Conservation (phyloP, 2,888 invertebrate genomes). For the Adela reaumurella region DNA sequence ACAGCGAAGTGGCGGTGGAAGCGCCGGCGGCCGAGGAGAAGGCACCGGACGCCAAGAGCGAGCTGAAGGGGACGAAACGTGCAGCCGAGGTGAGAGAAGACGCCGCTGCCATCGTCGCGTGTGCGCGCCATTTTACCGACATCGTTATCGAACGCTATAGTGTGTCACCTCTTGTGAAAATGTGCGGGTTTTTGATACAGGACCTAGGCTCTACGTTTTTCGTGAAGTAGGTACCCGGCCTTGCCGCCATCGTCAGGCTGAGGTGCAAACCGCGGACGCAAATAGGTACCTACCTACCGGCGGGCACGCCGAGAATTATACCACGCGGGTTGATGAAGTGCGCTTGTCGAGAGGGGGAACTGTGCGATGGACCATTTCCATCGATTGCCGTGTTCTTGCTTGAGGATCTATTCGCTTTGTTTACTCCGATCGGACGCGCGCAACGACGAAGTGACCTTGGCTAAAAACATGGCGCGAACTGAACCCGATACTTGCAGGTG, state of each 20-base stretch:
- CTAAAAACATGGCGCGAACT: slow-evolving; percentile 51
- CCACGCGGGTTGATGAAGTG: too few species aligned
- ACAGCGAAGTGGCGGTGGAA: slow-evolving; percentile 80
- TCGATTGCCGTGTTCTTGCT: too few species aligned
- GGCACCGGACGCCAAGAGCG: slow-evolving; percentile 70
- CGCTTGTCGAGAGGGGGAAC: too few species aligned
- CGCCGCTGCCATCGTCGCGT: slow-evolving; percentile 44
- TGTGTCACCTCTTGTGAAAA: too few species aligned
- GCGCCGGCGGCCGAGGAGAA: slow-evolving; percentile 76
- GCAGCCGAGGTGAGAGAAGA: slow-evolving; percentile 79
- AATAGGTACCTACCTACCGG: too few species aligned
- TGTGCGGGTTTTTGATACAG: too few species aligned
- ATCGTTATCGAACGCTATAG: neutral
- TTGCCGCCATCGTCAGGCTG: too few species aligned
- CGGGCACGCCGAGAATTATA: too few species aligned
- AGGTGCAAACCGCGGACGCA: too few species aligned
- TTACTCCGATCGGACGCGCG: slow-evolving; percentile 36
- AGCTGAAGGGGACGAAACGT: slow-evolving; percentile 83
- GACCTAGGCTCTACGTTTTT: too few species aligned
- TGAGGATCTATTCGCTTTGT: slow-evolving; percentile 28
- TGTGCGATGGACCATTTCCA: too few species aligned
- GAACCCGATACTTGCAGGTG: slow-evolving; percentile 19
- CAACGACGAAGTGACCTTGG: slow-evolving; percentile 50
- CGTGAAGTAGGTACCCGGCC: too few species aligned
- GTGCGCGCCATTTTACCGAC: slow-evolving; percentile 54